Percentiles rank a stretch among this genome's conserved stretches.
Evolutionary conservation across 2,797 vertebrate species (phyloP).

Genomic region (Channallabes apus): DNA sequence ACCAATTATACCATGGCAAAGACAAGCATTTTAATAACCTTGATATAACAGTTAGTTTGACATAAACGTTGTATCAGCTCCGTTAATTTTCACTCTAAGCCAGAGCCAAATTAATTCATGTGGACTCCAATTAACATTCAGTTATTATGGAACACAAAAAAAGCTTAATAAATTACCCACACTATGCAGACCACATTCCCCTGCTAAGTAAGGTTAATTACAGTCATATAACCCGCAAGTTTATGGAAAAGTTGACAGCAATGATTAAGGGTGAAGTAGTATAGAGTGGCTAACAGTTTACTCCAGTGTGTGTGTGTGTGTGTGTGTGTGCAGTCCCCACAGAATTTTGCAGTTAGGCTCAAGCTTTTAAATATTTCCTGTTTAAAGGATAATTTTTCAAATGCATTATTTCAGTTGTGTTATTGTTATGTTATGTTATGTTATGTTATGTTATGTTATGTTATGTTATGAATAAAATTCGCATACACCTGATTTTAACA

Average conservation of each 20-base stretch:
- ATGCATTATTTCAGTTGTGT: background rate
- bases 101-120: conserved; percentile 73
- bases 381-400: background rate
- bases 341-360: background rate
- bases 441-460: no score
- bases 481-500: background rate
- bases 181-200: conserved; percentile 56
- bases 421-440: no score
- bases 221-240: conserved; percentile 67
- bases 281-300: conserved; percentile 38
- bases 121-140: conserved; percentile 68
- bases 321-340: no score
- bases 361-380: background rate
- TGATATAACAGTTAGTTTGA: conserved; percentile 6
- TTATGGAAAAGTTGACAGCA: conserved; percentile 69
- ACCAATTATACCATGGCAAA: background rate
- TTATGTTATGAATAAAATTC: background rate
- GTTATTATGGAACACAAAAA: conserved; percentile 56
- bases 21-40: background rate
- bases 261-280: conserved; percentile 65
- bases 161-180: conserved; percentile 56
- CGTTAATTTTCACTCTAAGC: conserved; percentile 67
- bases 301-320: conserved; percentile 6
- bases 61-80: conserved; percentile 19
- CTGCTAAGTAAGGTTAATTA: conserved; percentile 77